Evolutionary conservation across 2,888 invertebrate species (phyloP), one percentile per base, ranked within the genome.

Genomic region (Eristalinus sepulchralis): DNA sequence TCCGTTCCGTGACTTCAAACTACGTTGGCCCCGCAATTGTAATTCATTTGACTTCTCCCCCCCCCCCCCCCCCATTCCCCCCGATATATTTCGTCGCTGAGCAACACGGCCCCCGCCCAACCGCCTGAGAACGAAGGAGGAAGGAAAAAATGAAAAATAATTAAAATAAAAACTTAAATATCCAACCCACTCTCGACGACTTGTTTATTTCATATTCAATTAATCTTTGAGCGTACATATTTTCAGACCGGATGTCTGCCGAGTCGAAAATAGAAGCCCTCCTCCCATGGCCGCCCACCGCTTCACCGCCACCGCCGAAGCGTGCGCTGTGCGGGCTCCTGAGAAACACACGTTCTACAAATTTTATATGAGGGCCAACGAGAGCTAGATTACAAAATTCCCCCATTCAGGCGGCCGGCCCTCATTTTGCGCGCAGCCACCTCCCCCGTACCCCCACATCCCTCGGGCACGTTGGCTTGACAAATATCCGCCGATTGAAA

Each of bases 171-270:
- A 83, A 83, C 78, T 75, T 83, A 75, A 86, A 86, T 86, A 86
- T 86, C 83, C 86, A 86, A 86, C 86, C 86, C 83, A 86, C 86
- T 86, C 83, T 83, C 83, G 86, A 86, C 83, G 86, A 86, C 83
- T 86, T 86, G 86, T 86, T 86, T 86, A 86, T 86, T 86, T 86
- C 86, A 86, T 86, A 86, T 86, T 86, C 86, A 86, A 86, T 86
- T 86, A 83, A 86, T 86, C 86, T 82, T 86, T 78, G 83, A 78
- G 83, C 84, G 86, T 86, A 86, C 84, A 83, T 86, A 86, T 86
- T 88, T 88, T 88, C 88, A 88, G 88, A 88, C 88, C 88, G 88
- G 88, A 88, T 88, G 88, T 88, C 88, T 88, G 87, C 84, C 66
- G 67, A 83, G 83, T 84, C 87, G 80, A 88, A 88, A 88, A 88